These are phyloP conservation scores for Dusona sp. DNA, from an alignment of 2,888 invertebrate genomes.

Conservation along the genomic window DNA sequence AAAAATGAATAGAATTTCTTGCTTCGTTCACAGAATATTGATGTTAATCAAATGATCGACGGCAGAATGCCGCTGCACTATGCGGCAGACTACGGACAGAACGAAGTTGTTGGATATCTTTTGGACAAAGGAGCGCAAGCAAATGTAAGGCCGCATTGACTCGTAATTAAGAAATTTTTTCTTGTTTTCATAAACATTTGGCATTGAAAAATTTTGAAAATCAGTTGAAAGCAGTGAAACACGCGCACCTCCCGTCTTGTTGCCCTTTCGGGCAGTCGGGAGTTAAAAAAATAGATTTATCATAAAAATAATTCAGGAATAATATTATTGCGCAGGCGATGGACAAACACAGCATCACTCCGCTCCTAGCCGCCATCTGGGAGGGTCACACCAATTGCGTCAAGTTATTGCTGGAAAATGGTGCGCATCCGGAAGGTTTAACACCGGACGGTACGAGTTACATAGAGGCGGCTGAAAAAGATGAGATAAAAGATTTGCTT, in stretches of 20 bases:
- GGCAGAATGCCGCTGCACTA: conserved; percentile 96
- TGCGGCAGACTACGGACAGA: conserved; percentile 98
- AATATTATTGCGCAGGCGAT: conserved; percentile 87
- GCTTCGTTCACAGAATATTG: conserved; percentile 87
- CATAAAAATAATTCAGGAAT: neutral
- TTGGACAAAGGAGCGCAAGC: conserved; percentile 96
- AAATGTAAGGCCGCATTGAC: conserved; percentile 89
- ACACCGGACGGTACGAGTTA: conserved; percentile 96
- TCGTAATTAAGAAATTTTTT: neutral
- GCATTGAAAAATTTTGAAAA: neutral
- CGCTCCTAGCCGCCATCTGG: conserved; percentile 97
- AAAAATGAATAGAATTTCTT: neutral
- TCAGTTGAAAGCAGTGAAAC: neutral
- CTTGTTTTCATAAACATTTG: neutral
- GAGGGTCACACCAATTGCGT: conserved; percentile 98
- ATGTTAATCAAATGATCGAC: conserved; percentile 94
- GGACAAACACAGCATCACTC: conserved; percentile 98
- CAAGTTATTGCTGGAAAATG: conserved; percentile 93
- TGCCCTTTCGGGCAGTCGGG: neutral
- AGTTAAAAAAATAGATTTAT: neutral
- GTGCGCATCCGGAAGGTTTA: conserved; percentile 88
- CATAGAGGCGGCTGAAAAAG: conserved; percentile 95
- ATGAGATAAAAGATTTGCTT: conserved; percentile 94
- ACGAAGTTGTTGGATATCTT: conserved; percentile 94
- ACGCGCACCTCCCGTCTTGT: neutral